Base-by-base conservation (phyloP, 1,140 invertebrate genomes). In the Lucilia sericata region DNA sequence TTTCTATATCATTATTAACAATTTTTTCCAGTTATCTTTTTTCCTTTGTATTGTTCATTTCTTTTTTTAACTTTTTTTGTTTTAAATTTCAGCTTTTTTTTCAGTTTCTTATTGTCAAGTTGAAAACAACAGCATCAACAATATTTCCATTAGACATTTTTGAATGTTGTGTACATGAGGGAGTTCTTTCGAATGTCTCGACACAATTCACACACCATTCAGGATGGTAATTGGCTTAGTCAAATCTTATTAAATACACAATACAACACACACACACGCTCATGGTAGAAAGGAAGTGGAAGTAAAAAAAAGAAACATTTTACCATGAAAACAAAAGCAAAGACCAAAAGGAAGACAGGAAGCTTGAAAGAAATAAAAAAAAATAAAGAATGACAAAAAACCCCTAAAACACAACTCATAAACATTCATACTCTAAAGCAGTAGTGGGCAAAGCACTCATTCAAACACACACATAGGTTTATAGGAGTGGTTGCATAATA, bases 161-260 rank as follows among this genome's bases (percentile, higher is more conserved):
- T 55, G 42, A 42, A 42, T 14, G 1, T 34, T n/a, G 42, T 19
- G 36, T 78, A 42, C 75, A 19, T 42, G 76, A 12, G 81, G 55
- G 81, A 82, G 81, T 82, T 17, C 65, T 60, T 14, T 60, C 14
- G 17, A 42, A 5, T 65, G 82, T 83, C 82, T 83, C 65, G 83
- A 34, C 74, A 84, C 83, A 84, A 84, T 84, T 84, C 83, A 70
- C 83, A 84, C 74, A 84, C 83, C 74, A 84, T 84, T 84, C 83
- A 84, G 65, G 42, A 51, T 74, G 47, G 49, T 84, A 84, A 84
- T 84, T 84, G 83, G 70, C 83, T 84, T 84, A 84, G 74, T 84
- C 76, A 84, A 84, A 84, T 84, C 83, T 19, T 65, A 84, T 84
- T 84, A 84, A 84, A 84, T 76, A 65, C 49, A 74, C 25, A 80